A percentile compares a stretch with the other conserved stretches of the same genome.
Conservation (phyloP, 30 jellyfish, hydroid and myxozoan genomes). For the Cassiopea xamachana region DNA sequence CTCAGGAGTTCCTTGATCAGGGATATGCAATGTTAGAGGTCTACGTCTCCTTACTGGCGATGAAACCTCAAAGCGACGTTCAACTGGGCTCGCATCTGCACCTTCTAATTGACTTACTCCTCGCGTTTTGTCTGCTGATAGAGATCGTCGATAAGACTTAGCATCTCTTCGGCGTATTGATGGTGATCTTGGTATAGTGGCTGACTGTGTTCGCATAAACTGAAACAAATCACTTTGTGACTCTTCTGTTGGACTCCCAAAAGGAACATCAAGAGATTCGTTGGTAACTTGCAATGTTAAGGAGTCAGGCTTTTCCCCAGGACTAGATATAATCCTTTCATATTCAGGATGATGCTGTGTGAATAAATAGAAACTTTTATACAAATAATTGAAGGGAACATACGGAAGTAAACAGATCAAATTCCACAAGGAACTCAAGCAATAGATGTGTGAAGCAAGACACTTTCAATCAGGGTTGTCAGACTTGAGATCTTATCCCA, state of each 20-base stretch:
- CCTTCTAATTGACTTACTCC: slow-evolving; percentile 12
- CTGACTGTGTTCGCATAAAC: slow-evolving; percentile 51
- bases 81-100: background rate
- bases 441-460: too few species aligned
- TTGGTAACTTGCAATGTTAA: background rate
- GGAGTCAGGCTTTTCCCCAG: slow-evolving; percentile 36
- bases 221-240: slow-evolving; percentile 56
- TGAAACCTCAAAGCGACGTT: background rate
- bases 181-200: slow-evolving; percentile 66
- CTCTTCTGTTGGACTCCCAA: slow-evolving; percentile 61
- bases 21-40: slow-evolving; percentile 40
- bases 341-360: background rate
- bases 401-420: too few species aligned
- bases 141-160: slow-evolving; percentile 41
- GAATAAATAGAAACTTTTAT: background rate
- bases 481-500: too few species aligned
- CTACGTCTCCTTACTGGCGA: slow-evolving; percentile 56
- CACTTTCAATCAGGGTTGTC: too few species aligned
- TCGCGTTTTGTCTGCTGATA: slow-evolving; percentile 19
- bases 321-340: slow-evolving; percentile 11
- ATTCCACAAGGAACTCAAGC: too few species aligned
- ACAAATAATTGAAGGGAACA: too few species aligned
- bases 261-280: slow-evolving; percentile 22
- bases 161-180: slow-evolving; percentile 43
- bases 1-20: slow-evolving; percentile 30